These are phyloP conservation scores for Nomada ferruginata DNA, from an alignment of 2,888 invertebrate genomes.

Conservation along the genomic window DNA sequence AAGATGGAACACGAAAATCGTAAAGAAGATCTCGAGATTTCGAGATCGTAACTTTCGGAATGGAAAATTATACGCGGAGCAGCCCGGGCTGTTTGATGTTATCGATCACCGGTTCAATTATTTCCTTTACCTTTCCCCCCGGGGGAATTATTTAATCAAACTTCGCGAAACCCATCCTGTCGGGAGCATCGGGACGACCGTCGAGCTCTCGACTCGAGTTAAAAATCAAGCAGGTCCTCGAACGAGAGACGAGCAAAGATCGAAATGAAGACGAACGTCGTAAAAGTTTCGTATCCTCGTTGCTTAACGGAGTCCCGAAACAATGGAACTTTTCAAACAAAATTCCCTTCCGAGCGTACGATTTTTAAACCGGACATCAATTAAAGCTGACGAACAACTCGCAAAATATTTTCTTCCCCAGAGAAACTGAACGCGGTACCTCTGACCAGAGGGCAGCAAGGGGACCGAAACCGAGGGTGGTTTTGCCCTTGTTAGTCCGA, in stretches of 20 bases:
- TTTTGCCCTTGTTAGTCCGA: neutral
- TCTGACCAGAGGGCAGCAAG: too few relatives aligned
- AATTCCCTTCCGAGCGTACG: too few relatives aligned
- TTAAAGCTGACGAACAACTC: too few relatives aligned
- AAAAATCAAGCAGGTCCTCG: neutral
- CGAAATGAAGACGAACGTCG: too few relatives aligned
- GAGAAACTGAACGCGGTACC: neutral
- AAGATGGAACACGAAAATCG: neutral
- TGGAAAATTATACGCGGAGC: conserved; percentile 11
- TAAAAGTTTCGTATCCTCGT: too few relatives aligned
- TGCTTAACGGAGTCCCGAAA: too few relatives aligned
- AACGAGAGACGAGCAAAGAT: too few relatives aligned
- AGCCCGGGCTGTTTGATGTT: conserved; percentile 10
- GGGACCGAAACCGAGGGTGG: neutral
- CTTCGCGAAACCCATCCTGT: conserved; percentile 6
- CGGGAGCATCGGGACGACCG: neutral
- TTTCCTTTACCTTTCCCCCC: too few relatives aligned
- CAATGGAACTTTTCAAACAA: too few relatives aligned
- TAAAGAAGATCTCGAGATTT: conserved; percentile 14
- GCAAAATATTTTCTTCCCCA: neutral
- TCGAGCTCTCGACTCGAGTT: neutral
- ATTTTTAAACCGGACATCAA: too few relatives aligned
- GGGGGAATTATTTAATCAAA: conserved; percentile 35
- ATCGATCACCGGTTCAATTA: conserved; percentile 21
- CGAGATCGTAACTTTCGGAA: conserved; percentile 22